Percentiles rank a stretch among this genome's conserved stretches.
These are phyloP conservation scores for Ceratotherium simum DNA, from an alignment of 2,113 vertebrate genomes.

Conservation along the genomic window DNA sequence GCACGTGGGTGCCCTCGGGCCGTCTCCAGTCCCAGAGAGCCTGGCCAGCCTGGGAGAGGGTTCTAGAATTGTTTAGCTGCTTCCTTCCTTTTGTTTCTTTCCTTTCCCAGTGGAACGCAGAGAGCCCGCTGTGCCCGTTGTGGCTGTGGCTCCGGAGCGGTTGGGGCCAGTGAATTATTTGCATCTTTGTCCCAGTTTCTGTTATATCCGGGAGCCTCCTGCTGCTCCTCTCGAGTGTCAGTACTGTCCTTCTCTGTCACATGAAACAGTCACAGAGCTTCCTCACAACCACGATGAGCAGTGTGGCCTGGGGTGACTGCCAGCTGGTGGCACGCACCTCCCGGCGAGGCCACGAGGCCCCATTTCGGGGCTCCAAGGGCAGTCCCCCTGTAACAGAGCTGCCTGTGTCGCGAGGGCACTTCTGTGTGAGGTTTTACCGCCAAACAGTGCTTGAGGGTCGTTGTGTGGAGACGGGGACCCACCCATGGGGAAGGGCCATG, in stretches of 20 bases:
- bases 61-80: not conserved
- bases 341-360: not conserved
- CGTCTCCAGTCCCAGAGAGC: not conserved
- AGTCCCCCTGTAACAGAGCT: not conserved
- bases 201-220: not conserved
- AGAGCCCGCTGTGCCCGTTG: fast-evolving
- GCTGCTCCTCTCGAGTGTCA: not conserved
- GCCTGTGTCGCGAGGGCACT: fast-evolving
- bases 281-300: not conserved
- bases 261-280: not conserved
- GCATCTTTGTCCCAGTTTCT: not conserved
- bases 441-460: not conserved
- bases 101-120: not conserved
- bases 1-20: not conserved
- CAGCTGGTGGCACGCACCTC: not conserved
- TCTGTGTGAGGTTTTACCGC: not conserved
- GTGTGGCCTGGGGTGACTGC: not conserved
- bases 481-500: not conserved
- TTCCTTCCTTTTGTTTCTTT: not conserved
- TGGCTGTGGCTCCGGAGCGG: not conserved
- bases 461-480: not conserved
- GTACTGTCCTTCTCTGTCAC: not conserved
- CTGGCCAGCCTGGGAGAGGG: not conserved
- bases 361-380: too few species aligned
- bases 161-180: not conserved